Evolutionary conservation across 2,888 invertebrate species (phyloP), one percentile per base, ranked within the genome.

Genomic region (Cosmopolites sordidus): DNA sequence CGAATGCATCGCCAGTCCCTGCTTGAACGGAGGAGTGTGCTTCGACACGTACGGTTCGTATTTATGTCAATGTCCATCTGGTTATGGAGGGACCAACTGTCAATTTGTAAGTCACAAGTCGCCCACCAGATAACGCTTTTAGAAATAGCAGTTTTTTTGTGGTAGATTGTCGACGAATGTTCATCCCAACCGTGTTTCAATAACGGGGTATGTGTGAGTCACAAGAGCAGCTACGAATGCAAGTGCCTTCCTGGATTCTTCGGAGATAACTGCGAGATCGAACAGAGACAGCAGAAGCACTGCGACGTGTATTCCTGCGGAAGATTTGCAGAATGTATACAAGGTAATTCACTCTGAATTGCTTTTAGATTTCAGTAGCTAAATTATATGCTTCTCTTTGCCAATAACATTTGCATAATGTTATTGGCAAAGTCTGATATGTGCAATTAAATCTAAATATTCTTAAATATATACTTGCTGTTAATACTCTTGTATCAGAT

Each of bases 11-110:
- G 76, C 78, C 59, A 80, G 81, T 58, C 89, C 89, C 12, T 87
- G 87, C 64, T 69, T 79, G 43, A 88, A 89, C 62, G 81, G 82
- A 59, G 91, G 89, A 17, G 78, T 80, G 40, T 92, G 92, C 74
- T 89, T 84, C 72, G 89, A 91, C 73, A 88, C 84, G 49, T 90
- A 90, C 72, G 91, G 91, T 11, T 79, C 84, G 45, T 92, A 83
- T 68, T 77, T 84, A 60, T 92, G 92, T 70, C 84, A 85, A 64
- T 92, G 92, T 72, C 78, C 78, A 48, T 77, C 81, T 9, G 89
- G 89, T n/a, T 92, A 84, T 75, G 85, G 83, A 49, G 92, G 92
- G 17, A 82, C 82, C 55, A 83, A 86, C 58, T 92, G 92, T 69
- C 86, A 89, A 66, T 75, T 77, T 69, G 84, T 84, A 65, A 73